These are phyloP conservation scores for Andrena minutula DNA, from an alignment of 2,888 invertebrate species.

Conservation along the genomic window DNA sequence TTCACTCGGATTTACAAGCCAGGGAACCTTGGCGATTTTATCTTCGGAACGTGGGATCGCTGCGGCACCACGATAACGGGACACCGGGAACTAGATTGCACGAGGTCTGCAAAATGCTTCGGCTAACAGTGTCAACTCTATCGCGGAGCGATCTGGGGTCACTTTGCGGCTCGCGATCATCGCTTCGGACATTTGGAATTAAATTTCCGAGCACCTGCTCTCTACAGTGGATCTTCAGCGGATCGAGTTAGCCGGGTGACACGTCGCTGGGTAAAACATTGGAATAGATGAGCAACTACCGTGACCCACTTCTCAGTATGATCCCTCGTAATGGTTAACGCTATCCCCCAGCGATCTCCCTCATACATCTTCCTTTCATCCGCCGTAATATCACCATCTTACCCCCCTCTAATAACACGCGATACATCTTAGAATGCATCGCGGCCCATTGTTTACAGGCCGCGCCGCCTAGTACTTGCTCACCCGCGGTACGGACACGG, in stretches of 20 bases:
- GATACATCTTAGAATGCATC: not conserved
- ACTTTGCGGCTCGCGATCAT: not conserved
- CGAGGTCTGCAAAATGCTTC: not conserved
- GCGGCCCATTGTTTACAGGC: not conserved
- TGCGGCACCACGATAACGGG: not conserved
- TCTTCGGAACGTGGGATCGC: not conserved
- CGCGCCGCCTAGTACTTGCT: not conserved
- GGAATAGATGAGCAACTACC: too few relatives aligned
- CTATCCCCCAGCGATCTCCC: conserved; percentile 2
- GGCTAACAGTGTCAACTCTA: not conserved
- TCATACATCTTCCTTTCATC: not conserved
- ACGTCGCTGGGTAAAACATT: too few relatives aligned
- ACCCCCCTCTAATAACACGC: not conserved
- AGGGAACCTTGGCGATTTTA: not conserved
- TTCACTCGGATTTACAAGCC: not conserved
- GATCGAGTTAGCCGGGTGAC: too few relatives aligned
- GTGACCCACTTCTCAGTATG: too few relatives aligned
- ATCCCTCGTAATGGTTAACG: not conserved
- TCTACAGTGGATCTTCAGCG: too few relatives aligned
- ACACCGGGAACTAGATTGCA: not conserved
- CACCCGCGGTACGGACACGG: not conserved
- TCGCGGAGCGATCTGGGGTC: not conserved
- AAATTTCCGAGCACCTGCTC: too few relatives aligned
- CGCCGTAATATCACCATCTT: not conserved
- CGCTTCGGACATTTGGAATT: too few relatives aligned